phyloP scores from a whole-genome alignment of 2,113 vertebrate genomes.

The Cyanoramphus novaezelandiae region DNA sequence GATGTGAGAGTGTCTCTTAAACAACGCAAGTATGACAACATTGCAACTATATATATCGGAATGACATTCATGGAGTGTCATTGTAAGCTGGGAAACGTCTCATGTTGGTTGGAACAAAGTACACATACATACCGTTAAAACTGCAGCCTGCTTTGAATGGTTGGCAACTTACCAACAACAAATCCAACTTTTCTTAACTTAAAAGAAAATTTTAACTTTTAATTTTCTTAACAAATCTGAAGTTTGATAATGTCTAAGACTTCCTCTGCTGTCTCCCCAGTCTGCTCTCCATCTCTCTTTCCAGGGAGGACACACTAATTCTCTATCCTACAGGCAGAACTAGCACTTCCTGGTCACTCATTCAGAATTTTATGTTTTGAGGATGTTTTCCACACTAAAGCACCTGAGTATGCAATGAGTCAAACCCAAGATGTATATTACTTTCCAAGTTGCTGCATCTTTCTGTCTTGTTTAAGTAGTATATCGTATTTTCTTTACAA shows the following conservation, averaged over 20 bases:
- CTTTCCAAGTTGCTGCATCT: background rate
- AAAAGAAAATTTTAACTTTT: too few species aligned
- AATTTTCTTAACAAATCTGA: background rate
- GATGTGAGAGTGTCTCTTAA: background rate
- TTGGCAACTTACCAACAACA: background rate
- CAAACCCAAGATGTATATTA: background rate
- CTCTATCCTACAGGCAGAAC: background rate
- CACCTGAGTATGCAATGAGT: background rate
- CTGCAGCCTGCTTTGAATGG: background rate
- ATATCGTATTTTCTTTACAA: background rate
- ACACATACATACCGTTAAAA: background rate
- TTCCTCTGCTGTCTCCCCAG: background rate
- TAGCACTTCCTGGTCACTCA: background rate
- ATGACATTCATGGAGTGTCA: background rate
- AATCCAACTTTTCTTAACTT: background rate
- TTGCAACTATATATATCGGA: background rate
- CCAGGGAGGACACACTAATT: background rate
- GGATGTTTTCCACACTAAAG: background rate
- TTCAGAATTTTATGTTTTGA: background rate
- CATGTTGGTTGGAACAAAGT: background rate
- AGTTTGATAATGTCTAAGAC: background rate
- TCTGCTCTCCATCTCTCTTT: background rate
- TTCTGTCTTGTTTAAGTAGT: background rate
- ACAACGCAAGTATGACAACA: background rate
- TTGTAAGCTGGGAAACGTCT: background rate